Evolutionary conservation across 2,113 vertebrate genomes (phyloP).

Genomic region (Emydocephalus ijimae): DNA sequence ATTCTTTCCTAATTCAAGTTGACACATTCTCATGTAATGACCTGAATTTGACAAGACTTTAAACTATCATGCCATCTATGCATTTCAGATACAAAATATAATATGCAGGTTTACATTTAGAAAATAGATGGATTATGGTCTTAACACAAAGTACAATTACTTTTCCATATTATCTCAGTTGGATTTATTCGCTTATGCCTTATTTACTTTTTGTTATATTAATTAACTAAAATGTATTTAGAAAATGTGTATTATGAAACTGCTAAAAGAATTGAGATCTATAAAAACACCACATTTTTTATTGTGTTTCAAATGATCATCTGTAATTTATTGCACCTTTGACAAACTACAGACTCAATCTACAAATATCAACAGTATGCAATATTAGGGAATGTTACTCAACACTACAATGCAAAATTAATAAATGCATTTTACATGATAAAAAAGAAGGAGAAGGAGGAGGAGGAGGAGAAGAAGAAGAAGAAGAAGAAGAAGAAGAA

Average conservation of each 20-base stretch:
- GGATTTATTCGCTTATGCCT: conserved; percentile 8
- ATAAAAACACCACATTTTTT: conserved; percentile 24
- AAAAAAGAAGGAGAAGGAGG: too few species aligned
- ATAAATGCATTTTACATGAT: conserved; percentile 70
- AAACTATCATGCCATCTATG: conserved; percentile 65
- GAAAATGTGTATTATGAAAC: conserved; percentile 8
- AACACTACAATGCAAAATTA: conserved; percentile 62
- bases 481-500: too few species aligned
- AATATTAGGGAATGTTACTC: conserved; percentile 71
- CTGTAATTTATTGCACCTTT: conserved; percentile 56
- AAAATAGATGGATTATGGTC: conserved; percentile 50
- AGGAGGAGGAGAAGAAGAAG: too few species aligned
- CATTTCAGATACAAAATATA: conserved; percentile 67
- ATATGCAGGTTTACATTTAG: conserved; percentile 54
- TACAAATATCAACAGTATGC: conserved; percentile 63
- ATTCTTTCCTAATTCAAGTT: background rate
- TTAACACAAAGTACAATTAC: conserved; percentile 53
- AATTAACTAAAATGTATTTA: background rate
- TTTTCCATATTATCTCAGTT: conserved; percentile 44
- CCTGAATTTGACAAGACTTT: conserved; percentile 63
- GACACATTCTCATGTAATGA: conserved; percentile 10
- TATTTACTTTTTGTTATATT: conserved; percentile 14
- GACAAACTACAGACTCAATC: conserved; percentile 55
- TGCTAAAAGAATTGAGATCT: conserved; percentile 18
- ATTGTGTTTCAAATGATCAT: conserved; percentile 31